These are phyloP conservation scores for Lepidurus apus DNA, from an alignment of 1,140 invertebrate species.

Conservation along the genomic window DNA sequence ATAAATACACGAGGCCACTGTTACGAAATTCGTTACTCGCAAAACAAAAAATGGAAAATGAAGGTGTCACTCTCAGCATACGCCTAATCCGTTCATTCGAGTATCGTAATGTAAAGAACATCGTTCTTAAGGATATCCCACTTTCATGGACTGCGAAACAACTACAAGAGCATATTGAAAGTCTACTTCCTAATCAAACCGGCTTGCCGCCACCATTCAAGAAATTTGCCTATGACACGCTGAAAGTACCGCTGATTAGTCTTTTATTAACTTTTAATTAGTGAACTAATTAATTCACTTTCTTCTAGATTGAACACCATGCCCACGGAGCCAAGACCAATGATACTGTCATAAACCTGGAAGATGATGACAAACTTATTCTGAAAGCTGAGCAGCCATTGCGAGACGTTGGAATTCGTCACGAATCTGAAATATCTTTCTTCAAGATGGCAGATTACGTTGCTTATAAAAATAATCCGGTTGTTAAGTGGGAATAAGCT, in stretches of 20 bases:
- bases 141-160: constrained; percentile 36
- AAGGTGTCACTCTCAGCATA: constrained; percentile 40
- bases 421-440: constrained; percentile 46
- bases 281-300: constrained; percentile 34
- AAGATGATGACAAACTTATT: constrained; percentile 41
- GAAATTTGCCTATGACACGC: constrained; percentile 42
- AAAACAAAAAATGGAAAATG: background rate
- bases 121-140: constrained; percentile 41
- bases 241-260: constrained; percentile 36
- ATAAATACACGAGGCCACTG: background rate
- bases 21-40: background rate
- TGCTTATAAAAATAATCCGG: constrained; percentile 32
- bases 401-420: constrained; percentile 38
- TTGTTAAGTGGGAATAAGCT: constrained; percentile 27
- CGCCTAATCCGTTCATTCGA: constrained; percentile 44
- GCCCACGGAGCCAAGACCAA: constrained; percentile 43
- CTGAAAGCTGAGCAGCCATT: constrained; percentile 39
- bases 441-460: constrained; percentile 44
- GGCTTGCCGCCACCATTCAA: constrained; percentile 41
- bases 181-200: constrained; percentile 36
- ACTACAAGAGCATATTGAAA: constrained; percentile 37
- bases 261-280: background rate
- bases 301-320: constrained; percentile 41
- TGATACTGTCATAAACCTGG: constrained; percentile 43
- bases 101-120: constrained; percentile 43